Percentiles rank a stretch among this genome's conserved stretches.
These are phyloP conservation scores for Procambarus virginalis DNA, from an alignment of 1,140 invertebrate species.

Conservation along the genomic window DNA sequence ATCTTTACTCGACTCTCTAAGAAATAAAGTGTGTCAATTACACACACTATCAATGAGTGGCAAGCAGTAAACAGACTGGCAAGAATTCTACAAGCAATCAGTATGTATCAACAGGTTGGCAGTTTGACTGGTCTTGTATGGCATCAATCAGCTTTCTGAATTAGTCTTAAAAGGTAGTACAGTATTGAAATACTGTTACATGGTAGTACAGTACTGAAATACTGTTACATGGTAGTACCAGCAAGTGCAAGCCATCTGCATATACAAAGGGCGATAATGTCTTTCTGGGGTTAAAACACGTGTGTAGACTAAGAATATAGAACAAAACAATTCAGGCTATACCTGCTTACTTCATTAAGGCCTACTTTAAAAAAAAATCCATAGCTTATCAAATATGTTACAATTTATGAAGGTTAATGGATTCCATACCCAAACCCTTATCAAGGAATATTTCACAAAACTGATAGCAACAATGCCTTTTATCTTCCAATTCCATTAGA, in stretches of 20 bases:
- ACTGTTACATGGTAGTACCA: not conserved
- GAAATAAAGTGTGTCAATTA: not conserved
- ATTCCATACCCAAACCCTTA: not conserved
- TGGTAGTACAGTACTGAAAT: not conserved
- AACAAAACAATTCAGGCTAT: not conserved
- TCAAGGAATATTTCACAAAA: not conserved
- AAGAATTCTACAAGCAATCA: not conserved
- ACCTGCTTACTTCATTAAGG: not conserved
- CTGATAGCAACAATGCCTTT: not conserved
- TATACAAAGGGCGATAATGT: not conserved
- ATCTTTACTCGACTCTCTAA: not conserved
- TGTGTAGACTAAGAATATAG: not conserved
- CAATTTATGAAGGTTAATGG: not conserved
- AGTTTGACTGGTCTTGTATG: not conserved
- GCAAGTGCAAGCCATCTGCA: not conserved
- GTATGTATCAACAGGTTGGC: constrained; percentile 6
- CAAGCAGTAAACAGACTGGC: not conserved
- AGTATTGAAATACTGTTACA: not conserved
- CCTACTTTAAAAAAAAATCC: not conserved
- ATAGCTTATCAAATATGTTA: not conserved
- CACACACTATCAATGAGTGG: constrained; percentile 13
- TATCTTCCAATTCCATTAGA: not conserved
- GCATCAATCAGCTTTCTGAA: constrained; percentile 8
- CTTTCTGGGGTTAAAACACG: not conserved
- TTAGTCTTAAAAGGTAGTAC: too few relatives aligned